A percentile compares a stretch with the other conserved stretches of the same genome.
Evolutionary conservation across 2,888 invertebrate genomes (phyloP).

Genomic region (Neoscelio sp.): DNA sequence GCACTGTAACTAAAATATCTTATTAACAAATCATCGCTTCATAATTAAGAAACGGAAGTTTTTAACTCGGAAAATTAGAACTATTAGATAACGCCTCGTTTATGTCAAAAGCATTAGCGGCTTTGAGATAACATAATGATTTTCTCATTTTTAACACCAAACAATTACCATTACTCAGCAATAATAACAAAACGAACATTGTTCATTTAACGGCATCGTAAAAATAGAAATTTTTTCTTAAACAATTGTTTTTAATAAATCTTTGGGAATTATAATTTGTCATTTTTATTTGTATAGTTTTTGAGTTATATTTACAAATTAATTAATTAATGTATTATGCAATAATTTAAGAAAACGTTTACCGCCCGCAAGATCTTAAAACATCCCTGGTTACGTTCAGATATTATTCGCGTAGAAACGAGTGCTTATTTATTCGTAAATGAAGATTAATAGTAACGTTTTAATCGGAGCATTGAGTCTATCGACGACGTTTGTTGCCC

Average conservation of each 20-base stretch:
- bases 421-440: conserved; percentile 28
- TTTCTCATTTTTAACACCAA: conserved; percentile 8
- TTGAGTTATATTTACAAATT: too few relatives aligned
- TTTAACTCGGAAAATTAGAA: conserved; percentile 35
- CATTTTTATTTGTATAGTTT: conserved; percentile 11
- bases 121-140: background rate
- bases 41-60: conserved; percentile 23
- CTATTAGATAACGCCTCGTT: conserved; percentile 29
- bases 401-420: conserved; percentile 36
- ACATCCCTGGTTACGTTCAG: conserved; percentile 19
- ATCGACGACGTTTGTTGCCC: conserved; percentile 31
- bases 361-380: background rate
- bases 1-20: background rate
- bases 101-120: conserved; percentile 2
- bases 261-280: too few relatives aligned
- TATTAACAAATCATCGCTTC: conserved; percentile 9
- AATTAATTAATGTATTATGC: background rate
- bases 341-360: conserved; percentile 1
- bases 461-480: conserved; percentile 37
- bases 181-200: too few relatives aligned
- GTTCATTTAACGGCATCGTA: too few relatives aligned
- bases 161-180: too few relatives aligned
- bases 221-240: too few relatives aligned
- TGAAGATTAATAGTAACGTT: conserved; percentile 36
- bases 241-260: too few relatives aligned